Evolutionary conservation across 2,113 vertebrate species (phyloP).

Genomic region (Ailuropoda melanoleuca): DNA sequence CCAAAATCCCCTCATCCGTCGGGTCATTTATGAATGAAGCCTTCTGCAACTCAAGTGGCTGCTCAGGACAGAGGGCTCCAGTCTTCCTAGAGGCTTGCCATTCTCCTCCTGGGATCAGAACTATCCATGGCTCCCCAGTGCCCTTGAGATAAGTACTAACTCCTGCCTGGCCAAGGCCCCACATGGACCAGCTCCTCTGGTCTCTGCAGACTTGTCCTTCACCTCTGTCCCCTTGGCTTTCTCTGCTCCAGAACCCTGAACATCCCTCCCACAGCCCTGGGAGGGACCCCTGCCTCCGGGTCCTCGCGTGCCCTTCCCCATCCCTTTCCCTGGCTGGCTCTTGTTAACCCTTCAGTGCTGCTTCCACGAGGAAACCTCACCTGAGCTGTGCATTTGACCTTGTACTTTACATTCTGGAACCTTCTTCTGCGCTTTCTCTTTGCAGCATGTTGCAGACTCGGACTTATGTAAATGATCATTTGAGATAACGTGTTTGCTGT

Average conservation of each 20-base stretch:
- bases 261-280: accelerated
- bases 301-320: background rate
- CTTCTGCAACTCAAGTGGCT: too few relatives aligned
- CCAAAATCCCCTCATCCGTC: background rate
- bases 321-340: background rate
- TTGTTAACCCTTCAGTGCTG: background rate
- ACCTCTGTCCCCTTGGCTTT: background rate
- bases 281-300: background rate
- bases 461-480: background rate
- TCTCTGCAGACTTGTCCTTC: background rate
- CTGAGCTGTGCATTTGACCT: background rate
- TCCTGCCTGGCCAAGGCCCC: background rate
- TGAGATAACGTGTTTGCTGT: background rate
- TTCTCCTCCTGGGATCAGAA: background rate
- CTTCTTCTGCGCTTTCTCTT: background rate
- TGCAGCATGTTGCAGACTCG: background rate
- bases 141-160: background rate
- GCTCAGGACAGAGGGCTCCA: background rate
- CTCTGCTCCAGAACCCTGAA: background rate
- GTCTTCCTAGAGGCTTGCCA: background rate
- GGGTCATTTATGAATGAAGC: background rate
- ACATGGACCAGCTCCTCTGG: background rate
- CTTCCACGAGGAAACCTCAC: background rate
- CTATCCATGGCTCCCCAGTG: background rate
- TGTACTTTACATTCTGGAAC: background rate